Evolutionary conservation across 1,140 invertebrate species (phyloP).

Genomic region (Hylyphantes graminicola): DNA sequence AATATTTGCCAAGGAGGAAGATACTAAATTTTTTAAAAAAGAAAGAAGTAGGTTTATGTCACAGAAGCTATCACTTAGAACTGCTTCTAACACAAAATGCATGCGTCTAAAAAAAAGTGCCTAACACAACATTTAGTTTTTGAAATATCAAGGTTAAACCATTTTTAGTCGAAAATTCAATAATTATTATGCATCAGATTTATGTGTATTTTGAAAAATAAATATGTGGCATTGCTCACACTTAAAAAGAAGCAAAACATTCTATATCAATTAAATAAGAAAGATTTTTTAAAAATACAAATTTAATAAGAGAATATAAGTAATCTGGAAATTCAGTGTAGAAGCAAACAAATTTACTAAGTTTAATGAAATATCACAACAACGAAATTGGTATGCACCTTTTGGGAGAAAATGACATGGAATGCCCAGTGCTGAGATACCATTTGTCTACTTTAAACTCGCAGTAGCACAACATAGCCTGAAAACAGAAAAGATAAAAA

Average conservation of each 20-base stretch:
- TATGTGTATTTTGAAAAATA: background rate
- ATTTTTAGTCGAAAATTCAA: background rate
- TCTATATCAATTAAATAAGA: no score
- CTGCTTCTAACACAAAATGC: no score
- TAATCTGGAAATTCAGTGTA: no score
- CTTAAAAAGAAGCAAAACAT: background rate
- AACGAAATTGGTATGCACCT: background rate
- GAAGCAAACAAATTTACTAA: no score
- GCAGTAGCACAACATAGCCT: conserved; percentile 61
- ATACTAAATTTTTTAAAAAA: background rate
- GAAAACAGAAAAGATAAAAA: background rate
- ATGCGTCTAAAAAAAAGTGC: no score
- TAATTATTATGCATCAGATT: no score
- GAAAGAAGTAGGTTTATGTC: background rate
- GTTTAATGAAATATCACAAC: no score
- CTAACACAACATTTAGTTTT: no score
- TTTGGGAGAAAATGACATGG: conserved; percentile 58
- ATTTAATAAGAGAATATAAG: no score
- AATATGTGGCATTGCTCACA: background rate
- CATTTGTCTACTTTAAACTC: conserved; percentile 66
- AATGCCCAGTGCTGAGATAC: conserved; percentile 58
- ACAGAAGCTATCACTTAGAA: background rate
- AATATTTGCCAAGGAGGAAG: background rate
- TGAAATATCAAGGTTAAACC: no score
- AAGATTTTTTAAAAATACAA: no score